Evolutionary conservation across 1,140 invertebrate genomes (phyloP).

Genomic region (Drosophila sechellia): DNA sequence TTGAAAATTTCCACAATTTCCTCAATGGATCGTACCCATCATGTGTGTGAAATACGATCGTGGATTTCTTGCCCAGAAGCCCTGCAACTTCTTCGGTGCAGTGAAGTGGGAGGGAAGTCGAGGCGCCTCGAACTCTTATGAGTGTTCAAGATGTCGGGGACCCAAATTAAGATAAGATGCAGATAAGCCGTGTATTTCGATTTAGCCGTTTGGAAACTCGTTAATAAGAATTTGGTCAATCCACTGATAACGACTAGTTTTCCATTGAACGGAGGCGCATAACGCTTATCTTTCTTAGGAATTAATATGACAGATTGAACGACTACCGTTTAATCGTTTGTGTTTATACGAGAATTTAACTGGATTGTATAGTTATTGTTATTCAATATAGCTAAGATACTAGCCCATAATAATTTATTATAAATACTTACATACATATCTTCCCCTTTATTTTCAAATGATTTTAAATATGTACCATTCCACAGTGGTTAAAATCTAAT

Average conservation of each 20-base stretch:
- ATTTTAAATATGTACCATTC: neutral
- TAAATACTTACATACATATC: too few species aligned
- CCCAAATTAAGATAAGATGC: constrained; percentile 73
- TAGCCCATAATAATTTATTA: too few species aligned
- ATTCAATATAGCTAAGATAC: too few species aligned
- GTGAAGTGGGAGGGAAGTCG: constrained; percentile 39
- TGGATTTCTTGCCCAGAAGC: constrained; percentile 69
- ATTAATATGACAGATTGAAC: constrained; percentile 19
- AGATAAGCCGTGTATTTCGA: constrained; percentile 14
- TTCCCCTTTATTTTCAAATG: too few species aligned
- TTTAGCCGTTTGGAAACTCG: constrained; percentile 10
- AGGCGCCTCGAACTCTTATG: constrained; percentile 39
- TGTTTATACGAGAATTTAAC: neutral
- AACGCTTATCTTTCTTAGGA: constrained; percentile 19
- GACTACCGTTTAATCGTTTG: constrained; percentile 7
- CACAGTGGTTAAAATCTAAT: constrained; percentile 9
- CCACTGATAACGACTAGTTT: constrained; percentile 8
- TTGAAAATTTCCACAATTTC: constrained; percentile 69
- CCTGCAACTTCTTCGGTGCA: constrained; percentile 49
- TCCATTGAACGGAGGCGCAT: neutral
- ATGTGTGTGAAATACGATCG: constrained; percentile 67
- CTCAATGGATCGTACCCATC: constrained; percentile 57
- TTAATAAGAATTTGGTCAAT: constrained; percentile 23
- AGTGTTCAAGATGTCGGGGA: constrained; percentile 65
- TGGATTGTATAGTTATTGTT: too few species aligned